phyloP scores from a whole-genome alignment of 2,797 vertebrate species.

The Falco concolor region DNA sequence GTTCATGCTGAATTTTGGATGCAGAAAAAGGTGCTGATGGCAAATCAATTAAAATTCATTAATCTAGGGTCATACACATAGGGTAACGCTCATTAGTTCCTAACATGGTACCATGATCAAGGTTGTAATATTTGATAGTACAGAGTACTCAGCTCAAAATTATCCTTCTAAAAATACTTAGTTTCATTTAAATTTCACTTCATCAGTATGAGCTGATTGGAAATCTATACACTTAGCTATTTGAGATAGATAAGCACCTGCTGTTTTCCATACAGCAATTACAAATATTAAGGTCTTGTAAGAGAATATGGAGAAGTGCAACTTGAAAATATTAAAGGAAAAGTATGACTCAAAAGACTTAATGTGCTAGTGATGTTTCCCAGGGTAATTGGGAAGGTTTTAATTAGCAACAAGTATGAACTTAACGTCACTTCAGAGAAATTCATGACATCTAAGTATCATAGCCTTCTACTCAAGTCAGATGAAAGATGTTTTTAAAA shows the following conservation, averaged over 20 bases:
- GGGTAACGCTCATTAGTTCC: neutral
- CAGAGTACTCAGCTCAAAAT: conserved; percentile 23
- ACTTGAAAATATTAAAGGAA: conserved; percentile 66
- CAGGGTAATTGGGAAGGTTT: conserved; percentile 61
- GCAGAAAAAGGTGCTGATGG: neutral
- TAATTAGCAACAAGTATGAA: conserved; percentile 68
- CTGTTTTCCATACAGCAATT: conserved; percentile 66
- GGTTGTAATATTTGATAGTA: neutral
- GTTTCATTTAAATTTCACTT: conserved; percentile 67
- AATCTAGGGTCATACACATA: neutral
- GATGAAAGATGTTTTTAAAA: conserved; percentile 45
- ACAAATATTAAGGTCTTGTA: conserved; percentile 56
- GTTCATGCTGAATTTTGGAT: neutral
- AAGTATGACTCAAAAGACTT: conserved; percentile 64
- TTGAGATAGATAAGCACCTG: conserved; percentile 58
- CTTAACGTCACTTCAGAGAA: conserved; percentile 52
- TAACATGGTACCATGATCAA: neutral
- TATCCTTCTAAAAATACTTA: conserved; percentile 58
- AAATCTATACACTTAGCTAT: conserved; percentile 61
- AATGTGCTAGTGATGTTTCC: conserved; percentile 48
- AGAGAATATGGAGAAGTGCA: conserved; percentile 56
- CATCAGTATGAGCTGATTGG: conserved; percentile 63
- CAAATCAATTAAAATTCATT: neutral
- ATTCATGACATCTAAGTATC: neutral
- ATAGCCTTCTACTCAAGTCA: conserved; percentile 10